phyloP scores from a whole-genome alignment of 1,140 invertebrate genomes.

The Dendrolimus kikuchii region DNA sequence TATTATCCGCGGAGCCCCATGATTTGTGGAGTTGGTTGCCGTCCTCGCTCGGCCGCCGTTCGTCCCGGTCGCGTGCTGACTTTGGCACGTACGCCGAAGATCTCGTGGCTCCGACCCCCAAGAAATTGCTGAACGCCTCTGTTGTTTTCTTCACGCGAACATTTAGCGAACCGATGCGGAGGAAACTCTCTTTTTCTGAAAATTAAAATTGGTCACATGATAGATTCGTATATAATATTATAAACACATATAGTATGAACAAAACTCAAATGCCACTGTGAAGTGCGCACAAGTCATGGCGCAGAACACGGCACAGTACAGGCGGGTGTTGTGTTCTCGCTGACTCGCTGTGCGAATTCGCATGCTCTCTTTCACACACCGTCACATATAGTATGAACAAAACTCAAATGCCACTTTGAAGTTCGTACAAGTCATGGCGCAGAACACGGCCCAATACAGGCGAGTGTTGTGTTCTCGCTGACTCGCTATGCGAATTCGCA shows the following conservation, averaged over 20 bases:
- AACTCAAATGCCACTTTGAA: not conserved
- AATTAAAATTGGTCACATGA: not conserved
- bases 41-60: conserved; percentile 29
- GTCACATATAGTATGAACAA: not conserved
- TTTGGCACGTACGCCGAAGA: conserved; percentile 57
- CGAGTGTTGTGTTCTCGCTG: too few species aligned
- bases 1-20: conserved; percentile 91
- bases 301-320: too few species aligned
- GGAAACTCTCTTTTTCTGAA: conserved; percentile 89
- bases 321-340: too few species aligned
- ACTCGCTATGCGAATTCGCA: too few species aligned
- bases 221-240: not conserved
- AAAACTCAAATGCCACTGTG: not conserved
- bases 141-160: conserved; percentile 93
- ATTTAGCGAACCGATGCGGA: conserved; percentile 92
- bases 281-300: not conserved
- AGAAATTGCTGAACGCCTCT: conserved; percentile 90
- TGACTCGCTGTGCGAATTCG: too few species aligned
- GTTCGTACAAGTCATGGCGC: not conserved
- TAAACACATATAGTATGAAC: not conserved
- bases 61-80: conserved; percentile 34
- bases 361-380: too few species aligned
- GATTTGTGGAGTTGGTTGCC: conserved; percentile 78
- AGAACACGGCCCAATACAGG: too few species aligned
- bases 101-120: conserved; percentile 79